phyloP scores from a whole-genome alignment of 2,888 invertebrate species.

The Siphonodentalium dalli region DNA sequence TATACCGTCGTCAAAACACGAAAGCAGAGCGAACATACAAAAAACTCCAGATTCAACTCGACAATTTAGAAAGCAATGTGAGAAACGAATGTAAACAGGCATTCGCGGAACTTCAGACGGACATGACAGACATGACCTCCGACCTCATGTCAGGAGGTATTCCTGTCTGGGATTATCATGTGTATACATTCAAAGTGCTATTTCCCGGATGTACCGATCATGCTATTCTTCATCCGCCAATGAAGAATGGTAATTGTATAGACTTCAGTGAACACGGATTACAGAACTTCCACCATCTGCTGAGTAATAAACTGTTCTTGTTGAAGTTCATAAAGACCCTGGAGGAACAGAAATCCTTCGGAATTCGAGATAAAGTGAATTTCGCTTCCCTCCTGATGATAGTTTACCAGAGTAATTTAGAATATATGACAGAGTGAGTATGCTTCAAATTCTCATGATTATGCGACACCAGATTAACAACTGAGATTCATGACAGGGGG shows the following conservation, averaged over 20 bases:
- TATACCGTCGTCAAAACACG: slow-evolving; percentile 87
- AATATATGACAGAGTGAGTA: slow-evolving; percentile 66
- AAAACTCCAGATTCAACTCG: slow-evolving; percentile 98
- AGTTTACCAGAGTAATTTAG: slow-evolving; percentile 66
- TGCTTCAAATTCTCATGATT: too few species aligned
- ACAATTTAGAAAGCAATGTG: slow-evolving; percentile 96
- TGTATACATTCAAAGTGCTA: slow-evolving; percentile 97
- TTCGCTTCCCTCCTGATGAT: slow-evolving; percentile 66
- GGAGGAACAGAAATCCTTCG: slow-evolving; percentile 92
- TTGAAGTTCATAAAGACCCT: slow-evolving; percentile 93
- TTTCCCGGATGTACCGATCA: slow-evolving; percentile 95
- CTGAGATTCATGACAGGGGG: not conserved
- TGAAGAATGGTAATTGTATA: slow-evolving; percentile 37
- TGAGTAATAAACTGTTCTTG: slow-evolving; percentile 94
- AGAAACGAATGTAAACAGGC: slow-evolving; percentile 98
- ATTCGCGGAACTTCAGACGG: slow-evolving; percentile 98
- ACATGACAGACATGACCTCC: slow-evolving; percentile 96
- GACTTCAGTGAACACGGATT: too few species aligned
- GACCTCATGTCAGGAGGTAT: slow-evolving; percentile 95
- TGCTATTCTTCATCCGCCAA: slow-evolving; percentile 83
- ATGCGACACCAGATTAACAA: not conserved
- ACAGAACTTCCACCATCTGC: slow-evolving; percentile 92
- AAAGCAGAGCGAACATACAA: slow-evolving; percentile 98
- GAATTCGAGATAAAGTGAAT: slow-evolving; percentile 83
- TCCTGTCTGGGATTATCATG: slow-evolving; percentile 92